These are phyloP conservation scores for Drosophila mimica DNA, from an alignment of 2,888 invertebrate species.

Conservation along the genomic window DNA sequence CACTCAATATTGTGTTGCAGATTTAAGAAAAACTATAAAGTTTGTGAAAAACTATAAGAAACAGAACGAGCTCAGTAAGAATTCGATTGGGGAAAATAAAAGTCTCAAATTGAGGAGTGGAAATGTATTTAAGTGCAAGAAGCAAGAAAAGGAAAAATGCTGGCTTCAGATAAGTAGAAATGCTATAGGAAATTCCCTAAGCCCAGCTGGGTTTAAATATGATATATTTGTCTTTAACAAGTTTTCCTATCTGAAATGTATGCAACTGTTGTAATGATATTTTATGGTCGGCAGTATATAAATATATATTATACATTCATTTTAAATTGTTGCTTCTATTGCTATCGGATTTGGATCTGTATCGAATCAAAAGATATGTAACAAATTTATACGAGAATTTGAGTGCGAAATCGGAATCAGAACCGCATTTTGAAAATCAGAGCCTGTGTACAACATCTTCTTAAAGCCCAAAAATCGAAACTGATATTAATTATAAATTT, in stretches of 20 bases:
- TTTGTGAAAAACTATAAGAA: neutral
- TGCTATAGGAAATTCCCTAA: neutral
- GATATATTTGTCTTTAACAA: neutral
- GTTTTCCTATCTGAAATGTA: neutral
- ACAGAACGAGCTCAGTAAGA: neutral
- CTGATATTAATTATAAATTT: neutral
- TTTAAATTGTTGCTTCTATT: neutral
- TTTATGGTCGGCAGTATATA: neutral
- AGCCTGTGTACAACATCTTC: neutral
- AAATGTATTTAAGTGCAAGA: neutral
- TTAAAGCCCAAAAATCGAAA: neutral
- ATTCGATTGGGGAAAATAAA: neutral
- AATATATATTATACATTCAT: neutral
- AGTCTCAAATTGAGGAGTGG: neutral
- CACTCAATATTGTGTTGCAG: neutral
- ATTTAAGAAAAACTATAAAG: neutral
- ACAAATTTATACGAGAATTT: neutral
- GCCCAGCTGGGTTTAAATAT: neutral
- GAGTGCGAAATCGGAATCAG: neutral
- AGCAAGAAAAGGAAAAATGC: neutral
- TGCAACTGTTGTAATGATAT: neutral
- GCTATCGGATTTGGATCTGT: neutral
- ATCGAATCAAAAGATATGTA: neutral
- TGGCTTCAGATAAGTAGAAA: neutral
- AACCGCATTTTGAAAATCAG: neutral